phyloP scores from a whole-genome alignment of 1,140 invertebrate species.

The Agrypnia vestita region DNA sequence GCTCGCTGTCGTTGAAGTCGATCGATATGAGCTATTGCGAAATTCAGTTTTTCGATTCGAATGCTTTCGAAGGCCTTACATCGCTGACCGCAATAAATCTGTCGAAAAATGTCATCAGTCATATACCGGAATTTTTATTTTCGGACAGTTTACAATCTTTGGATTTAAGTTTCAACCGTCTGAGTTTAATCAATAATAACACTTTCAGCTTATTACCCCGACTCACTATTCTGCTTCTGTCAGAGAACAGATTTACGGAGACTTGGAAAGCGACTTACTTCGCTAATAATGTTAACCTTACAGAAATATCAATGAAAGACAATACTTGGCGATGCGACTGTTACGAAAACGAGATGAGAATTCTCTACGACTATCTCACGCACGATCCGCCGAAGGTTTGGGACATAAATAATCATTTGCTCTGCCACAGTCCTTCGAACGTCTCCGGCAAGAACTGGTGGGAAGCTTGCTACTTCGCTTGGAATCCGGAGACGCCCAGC shows the following conservation, averaged over 20 bases:
- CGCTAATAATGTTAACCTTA: conserved; percentile 74
- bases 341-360: conserved; percentile 71
- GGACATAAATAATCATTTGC: conserved; percentile 65
- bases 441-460: conserved; percentile 78
- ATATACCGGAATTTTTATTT: conserved; percentile 74
- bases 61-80: conserved; percentile 72
- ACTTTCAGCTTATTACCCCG: conserved; percentile 74
- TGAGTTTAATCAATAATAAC: conserved; percentile 71
- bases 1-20: conserved; percentile 71
- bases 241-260: conserved; percentile 79
- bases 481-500: conserved; percentile 70
- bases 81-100: conserved; percentile 74
- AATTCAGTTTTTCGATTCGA: conserved; percentile 72
- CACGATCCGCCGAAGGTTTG: conserved; percentile 74
- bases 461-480: conserved; percentile 76
- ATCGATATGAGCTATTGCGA: conserved; percentile 77
- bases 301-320: conserved; percentile 74
- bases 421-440: conserved; percentile 76
- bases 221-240: conserved; percentile 74
- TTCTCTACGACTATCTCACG: conserved; percentile 76
- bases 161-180: conserved; percentile 75
- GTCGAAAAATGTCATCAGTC: conserved; percentile 74
- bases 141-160: conserved; percentile 73
- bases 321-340: conserved; percentile 86
- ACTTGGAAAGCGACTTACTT: conserved; percentile 76